Percentiles rank a stretch among this genome's conserved stretches.
Evolutionary conservation across 2,113 vertebrate genomes (phyloP).

Genomic region (Leiothrix lutea): DNA sequence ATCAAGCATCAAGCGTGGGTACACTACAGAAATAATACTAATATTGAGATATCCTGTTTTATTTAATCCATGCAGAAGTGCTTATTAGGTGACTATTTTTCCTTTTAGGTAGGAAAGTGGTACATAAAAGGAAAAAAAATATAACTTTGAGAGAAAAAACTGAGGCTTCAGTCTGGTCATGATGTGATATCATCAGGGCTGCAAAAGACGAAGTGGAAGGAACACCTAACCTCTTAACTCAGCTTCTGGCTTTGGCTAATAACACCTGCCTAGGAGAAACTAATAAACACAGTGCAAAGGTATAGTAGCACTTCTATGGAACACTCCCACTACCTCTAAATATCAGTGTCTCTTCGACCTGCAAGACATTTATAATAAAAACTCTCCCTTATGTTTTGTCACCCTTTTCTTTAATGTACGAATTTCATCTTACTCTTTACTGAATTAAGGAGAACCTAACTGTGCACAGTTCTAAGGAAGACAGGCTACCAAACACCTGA

Average conservation of each 20-base stretch:
- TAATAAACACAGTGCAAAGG: background rate
- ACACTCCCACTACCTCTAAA: background rate
- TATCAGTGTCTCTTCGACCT: background rate
- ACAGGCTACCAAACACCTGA: background rate
- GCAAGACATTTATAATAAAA: background rate
- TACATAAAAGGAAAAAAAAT: background rate
- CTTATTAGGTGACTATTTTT: background rate
- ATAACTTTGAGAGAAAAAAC: background rate
- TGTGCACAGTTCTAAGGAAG: background rate
- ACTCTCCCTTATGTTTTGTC: background rate
- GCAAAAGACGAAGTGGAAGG: background rate
- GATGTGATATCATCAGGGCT: too few species aligned
- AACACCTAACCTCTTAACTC: background rate
- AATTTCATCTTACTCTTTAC: background rate
- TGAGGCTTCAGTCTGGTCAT: background rate
- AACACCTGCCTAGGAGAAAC: background rate
- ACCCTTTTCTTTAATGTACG: background rate
- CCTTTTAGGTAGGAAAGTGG: background rate
- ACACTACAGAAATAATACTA: background rate
- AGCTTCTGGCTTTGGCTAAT: background rate
- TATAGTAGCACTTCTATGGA: background rate
- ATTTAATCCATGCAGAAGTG: background rate
- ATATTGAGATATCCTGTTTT: background rate
- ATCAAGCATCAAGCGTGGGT: background rate
- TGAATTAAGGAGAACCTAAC: background rate